Evolutionary conservation across 35 echinoderm and acorn worm species (phyloP).

Genomic region (Ophiothrix spiculata): DNA sequence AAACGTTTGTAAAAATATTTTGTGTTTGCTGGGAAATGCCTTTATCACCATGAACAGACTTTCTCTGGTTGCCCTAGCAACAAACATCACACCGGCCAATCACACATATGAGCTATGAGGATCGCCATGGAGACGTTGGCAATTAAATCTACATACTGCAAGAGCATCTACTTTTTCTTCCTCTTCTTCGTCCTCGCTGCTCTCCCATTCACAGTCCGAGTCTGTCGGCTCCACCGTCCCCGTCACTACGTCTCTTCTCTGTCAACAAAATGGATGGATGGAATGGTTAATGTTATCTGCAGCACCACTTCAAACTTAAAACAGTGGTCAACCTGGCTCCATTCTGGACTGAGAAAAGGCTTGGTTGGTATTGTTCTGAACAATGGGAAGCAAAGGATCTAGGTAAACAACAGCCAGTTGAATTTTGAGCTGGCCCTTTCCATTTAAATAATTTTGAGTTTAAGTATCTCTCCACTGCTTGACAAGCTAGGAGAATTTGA

Average conservation of each 20-base stretch:
- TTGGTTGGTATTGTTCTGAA: neutral
- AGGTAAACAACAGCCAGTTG: no score
- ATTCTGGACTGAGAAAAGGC: neutral
- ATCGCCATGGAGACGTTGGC: neutral
- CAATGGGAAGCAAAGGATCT: no score
- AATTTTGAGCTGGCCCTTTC: no score
- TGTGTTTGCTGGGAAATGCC: no score
- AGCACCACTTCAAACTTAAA: neutral
- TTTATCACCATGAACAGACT: no score
- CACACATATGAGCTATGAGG: conserved; percentile 1
- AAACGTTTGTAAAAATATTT: no score
- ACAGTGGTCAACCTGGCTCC: neutral
- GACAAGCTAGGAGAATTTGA: no score
- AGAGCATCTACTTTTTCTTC: conserved; percentile 90
- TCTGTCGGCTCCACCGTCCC: conserved; percentile 94
- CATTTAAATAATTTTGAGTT: no score
- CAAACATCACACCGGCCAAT: conserved; percentile 8
- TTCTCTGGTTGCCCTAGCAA: conserved; percentile 2
- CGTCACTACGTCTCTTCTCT: conserved; percentile 91
- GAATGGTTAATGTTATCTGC: neutral
- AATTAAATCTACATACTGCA: conserved; percentile 80
- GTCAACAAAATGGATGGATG: conserved; percentile 12
- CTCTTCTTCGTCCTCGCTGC: conserved; percentile 93
- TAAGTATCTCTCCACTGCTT: no score
- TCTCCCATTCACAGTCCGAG: conserved; percentile 98